Evolutionary conservation across 64 coral and sea anemone species (phyloP).

Genomic region (Actinia tenebrosa): DNA sequence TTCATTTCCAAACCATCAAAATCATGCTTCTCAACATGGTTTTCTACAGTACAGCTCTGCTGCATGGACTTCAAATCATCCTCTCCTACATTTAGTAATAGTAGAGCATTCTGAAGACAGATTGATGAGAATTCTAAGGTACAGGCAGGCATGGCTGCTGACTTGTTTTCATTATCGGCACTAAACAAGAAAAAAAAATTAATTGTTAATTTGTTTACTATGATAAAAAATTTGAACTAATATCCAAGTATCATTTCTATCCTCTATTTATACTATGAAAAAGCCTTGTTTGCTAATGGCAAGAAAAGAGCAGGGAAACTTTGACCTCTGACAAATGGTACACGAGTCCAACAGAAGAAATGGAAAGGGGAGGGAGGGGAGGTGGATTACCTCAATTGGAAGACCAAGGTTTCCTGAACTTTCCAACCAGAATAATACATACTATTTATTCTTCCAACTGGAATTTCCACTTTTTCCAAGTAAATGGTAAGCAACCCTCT

Average conservation of each 20-base stretch:
- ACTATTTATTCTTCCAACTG: too few relatives aligned
- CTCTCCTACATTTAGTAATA: constrained; percentile 51
- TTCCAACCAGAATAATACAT: too few relatives aligned
- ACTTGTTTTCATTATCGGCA: constrained; percentile 38
- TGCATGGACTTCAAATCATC: neutral
- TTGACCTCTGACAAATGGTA: too few relatives aligned
- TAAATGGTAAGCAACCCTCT: too few relatives aligned
- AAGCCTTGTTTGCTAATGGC: too few relatives aligned
- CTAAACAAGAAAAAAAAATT: neutral
- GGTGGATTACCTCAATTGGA: too few relatives aligned
- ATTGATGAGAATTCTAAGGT: constrained; percentile 79
- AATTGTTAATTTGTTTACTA: neutral
- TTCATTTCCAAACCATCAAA: constrained; percentile 41
- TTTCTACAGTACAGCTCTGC: constrained; percentile 45
- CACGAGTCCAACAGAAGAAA: too few relatives aligned
- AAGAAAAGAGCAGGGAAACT: too few relatives aligned
- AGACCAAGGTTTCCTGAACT: too few relatives aligned
- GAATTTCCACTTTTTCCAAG: too few relatives aligned
- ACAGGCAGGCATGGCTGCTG: constrained; percentile 90
- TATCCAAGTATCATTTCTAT: neutral
- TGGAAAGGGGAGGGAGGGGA: too few relatives aligned
- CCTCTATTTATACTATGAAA: too few relatives aligned
- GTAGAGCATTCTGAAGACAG: constrained; percentile 90
- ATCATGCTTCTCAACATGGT: constrained; percentile 42
- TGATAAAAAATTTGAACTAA: neutral